These are phyloP conservation scores for Lepidonotus clava DNA, from an alignment of 2,888 invertebrate species.

Conservation along the genomic window DNA sequence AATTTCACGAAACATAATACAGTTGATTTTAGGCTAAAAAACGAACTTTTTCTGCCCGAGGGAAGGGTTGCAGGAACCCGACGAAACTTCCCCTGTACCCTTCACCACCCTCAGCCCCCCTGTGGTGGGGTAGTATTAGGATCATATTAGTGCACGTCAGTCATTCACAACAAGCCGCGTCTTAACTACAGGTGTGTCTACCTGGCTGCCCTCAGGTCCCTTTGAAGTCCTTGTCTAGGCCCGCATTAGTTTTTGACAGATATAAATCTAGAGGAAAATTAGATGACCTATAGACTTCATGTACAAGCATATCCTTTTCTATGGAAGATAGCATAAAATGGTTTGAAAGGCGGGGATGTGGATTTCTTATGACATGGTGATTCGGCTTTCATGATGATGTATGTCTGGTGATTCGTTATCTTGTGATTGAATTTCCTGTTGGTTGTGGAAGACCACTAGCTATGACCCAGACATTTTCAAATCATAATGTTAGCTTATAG, in stretches of 20 bases:
- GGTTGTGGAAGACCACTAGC: not conserved
- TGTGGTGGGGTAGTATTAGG: not conserved
- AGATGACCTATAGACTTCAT: no score
- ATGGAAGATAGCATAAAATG: no score
- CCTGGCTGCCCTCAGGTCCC: not conserved
- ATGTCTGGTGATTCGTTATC: no score
- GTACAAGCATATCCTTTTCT: no score
- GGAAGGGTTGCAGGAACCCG: not conserved
- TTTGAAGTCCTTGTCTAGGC: not conserved
- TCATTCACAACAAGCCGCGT: not conserved
- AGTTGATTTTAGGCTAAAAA: no score
- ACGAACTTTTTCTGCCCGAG: no score
- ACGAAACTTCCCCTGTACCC: not conserved
- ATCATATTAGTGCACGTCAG: not conserved
- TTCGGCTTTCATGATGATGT: no score
- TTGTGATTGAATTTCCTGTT: not conserved
- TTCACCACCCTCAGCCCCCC: not conserved
- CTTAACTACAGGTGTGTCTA: not conserved
- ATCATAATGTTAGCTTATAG: no score
- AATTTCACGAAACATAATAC: no score
- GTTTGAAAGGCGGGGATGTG: no score
- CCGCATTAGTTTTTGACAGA: not conserved
- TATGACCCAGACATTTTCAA: not conserved
- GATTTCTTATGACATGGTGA: no score
- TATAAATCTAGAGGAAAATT: not conserved